Evolutionary conservation across 1,140 invertebrate genomes (phyloP).

Genomic region (Carposina sasakii): DNA sequence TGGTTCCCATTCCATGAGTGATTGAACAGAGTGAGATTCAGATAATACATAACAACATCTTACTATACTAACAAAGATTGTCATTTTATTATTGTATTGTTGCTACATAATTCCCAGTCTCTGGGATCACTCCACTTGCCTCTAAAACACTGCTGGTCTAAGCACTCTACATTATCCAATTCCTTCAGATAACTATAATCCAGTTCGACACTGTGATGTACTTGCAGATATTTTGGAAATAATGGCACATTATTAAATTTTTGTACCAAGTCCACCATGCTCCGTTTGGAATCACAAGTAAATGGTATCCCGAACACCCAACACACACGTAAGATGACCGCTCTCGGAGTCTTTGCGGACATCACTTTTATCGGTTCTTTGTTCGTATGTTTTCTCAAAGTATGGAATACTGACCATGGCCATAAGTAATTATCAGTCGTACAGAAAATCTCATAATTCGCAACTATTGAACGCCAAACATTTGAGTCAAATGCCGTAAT

Average conservation of each 20-base stretch:
- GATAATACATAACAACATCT: too few species aligned
- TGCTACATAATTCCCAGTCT: constrained; percentile 61
- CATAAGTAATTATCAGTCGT: constrained; percentile 37
- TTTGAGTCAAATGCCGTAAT: constrained; percentile 29
- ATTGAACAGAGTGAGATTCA: too few species aligned
- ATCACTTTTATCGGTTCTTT: constrained; percentile 36
- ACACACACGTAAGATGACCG: too few species aligned
- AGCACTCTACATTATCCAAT: too few species aligned
- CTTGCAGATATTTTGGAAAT: constrained; percentile 32
- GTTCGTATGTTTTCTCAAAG: too few species aligned
- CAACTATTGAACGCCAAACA: constrained; percentile 35
- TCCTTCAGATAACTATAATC: too few species aligned
- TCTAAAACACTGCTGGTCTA: too few species aligned
- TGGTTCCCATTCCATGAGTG: too few species aligned
- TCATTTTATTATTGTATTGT: constrained; percentile 66
- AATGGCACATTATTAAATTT: too few species aligned
- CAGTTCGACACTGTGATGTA: constrained; percentile 28
- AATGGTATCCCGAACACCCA: too few species aligned
- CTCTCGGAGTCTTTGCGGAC: constrained; percentile 30
- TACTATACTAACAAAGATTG: constrained; percentile 62
- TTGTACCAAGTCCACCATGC: too few species aligned
- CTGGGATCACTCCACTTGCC: constrained; percentile 46
- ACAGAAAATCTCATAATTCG: constrained; percentile 40
- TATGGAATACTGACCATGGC: constrained; percentile 36
- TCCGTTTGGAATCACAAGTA: too few species aligned